phyloP scores from a whole-genome alignment of 1,140 invertebrate species.

The Dendrolimus punctatus region DNA sequence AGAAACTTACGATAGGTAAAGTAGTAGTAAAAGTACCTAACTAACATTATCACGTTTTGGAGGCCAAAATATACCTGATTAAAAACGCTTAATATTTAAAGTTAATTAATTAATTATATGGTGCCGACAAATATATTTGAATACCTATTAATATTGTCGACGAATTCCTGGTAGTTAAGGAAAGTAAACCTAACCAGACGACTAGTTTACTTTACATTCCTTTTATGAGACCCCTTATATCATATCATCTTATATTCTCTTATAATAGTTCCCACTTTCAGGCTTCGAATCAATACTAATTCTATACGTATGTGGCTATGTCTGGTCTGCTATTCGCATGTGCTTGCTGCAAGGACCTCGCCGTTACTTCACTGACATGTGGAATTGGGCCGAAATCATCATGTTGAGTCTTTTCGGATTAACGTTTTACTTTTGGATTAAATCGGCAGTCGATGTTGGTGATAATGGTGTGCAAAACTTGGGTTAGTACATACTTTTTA shows the following conservation, averaged over 20 bases:
- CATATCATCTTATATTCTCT: not conserved
- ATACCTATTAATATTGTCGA: too few species aligned
- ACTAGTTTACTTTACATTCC: too few species aligned
- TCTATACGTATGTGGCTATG: conserved; percentile 28
- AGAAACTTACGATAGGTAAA: too few species aligned
- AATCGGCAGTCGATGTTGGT: conserved; percentile 19
- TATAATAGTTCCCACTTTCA: conserved; percentile 7
- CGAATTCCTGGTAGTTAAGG: too few species aligned
- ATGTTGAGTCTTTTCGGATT: conserved; percentile 58
- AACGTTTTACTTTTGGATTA: conserved; percentile 62
- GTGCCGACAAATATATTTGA: too few species aligned
- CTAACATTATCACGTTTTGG: too few species aligned
- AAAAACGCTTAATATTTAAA: too few species aligned
- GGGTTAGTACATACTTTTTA: not conserved
- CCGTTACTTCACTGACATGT: conserved; percentile 65
- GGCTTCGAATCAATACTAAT: conserved; percentile 25
- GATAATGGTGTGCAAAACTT: conserved; percentile 7
- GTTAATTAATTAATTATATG: too few species aligned
- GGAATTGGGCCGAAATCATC: conserved; percentile 69
- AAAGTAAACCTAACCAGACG: too few species aligned
- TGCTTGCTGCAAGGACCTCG: conserved; percentile 66
- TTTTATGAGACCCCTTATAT: too few species aligned
- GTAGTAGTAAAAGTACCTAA: too few species aligned
- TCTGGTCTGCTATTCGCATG: conserved; percentile 66
- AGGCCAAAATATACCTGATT: too few species aligned